Percentiles rank a stretch among this genome's conserved stretches.
These are phyloP conservation scores for Oncorhynchus nerka DNA, from an alignment of 2,113 vertebrate species.

Conservation along the genomic window DNA sequence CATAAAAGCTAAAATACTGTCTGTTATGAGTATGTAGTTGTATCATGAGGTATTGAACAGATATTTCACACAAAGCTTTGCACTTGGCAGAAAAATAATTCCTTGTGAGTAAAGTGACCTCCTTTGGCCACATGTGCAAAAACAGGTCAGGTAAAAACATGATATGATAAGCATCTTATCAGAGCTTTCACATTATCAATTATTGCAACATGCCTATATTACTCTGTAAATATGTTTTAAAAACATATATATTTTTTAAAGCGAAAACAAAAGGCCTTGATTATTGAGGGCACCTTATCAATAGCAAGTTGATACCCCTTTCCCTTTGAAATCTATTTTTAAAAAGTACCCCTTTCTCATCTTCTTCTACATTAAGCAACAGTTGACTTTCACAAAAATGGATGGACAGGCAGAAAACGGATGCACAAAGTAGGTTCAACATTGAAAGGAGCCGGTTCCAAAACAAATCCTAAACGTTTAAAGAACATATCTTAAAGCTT, in stretches of 20 bases:
- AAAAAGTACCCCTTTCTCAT: slow-evolving; percentile 66
- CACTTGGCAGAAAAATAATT: slow-evolving; percentile 77
- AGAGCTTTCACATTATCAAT: slow-evolving; percentile 84
- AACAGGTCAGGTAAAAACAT: slow-evolving; percentile 79
- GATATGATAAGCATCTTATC: slow-evolving; percentile 72
- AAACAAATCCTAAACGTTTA: slow-evolving; percentile 49
- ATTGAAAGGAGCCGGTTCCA: slow-evolving; percentile 52
- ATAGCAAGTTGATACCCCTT: slow-evolving; percentile 68
- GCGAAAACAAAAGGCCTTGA: slow-evolving; percentile 71
- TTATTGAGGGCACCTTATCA: slow-evolving; percentile 70
- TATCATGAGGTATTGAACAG: slow-evolving; percentile 79
- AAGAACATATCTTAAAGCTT: slow-evolving; percentile 71
- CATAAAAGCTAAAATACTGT: slow-evolving; percentile 75
- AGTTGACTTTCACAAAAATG: slow-evolving; percentile 59
- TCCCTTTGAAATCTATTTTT: slow-evolving; percentile 71
- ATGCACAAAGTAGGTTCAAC: slow-evolving; percentile 54
- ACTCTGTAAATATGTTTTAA: slow-evolving; percentile 80
- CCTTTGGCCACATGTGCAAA: slow-evolving; percentile 76
- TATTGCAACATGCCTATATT: slow-evolving; percentile 86
- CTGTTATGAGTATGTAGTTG: slow-evolving; percentile 75
- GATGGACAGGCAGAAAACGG: slow-evolving; percentile 57
- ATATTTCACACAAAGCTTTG: slow-evolving; percentile 77
- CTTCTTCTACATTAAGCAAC: slow-evolving; percentile 36
- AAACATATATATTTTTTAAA: slow-evolving; percentile 67
- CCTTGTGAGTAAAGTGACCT: slow-evolving; percentile 74